These are phyloP conservation scores for Cyphomyrus plagiostoma DNA, from an alignment of 2,113 vertebrate species.

Conservation along the genomic window DNA sequence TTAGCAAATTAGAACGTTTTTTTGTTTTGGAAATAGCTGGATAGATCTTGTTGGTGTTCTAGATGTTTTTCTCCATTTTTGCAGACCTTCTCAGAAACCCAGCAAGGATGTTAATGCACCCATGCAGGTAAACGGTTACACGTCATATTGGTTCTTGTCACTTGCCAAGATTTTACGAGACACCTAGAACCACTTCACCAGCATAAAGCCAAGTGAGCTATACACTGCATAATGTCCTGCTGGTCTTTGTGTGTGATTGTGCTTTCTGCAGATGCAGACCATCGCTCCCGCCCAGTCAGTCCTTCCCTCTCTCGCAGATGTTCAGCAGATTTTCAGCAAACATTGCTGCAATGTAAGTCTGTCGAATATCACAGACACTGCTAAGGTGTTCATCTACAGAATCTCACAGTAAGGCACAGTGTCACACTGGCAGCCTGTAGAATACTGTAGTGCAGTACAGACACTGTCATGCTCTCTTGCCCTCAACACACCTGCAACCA, in stretches of 20 bases:
- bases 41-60: background rate
- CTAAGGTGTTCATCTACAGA: background rate
- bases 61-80: background rate
- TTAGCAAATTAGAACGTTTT: background rate
- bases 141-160: background rate
- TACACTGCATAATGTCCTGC: background rate
- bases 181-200: background rate
- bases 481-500: background rate
- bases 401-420: background rate
- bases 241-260: background rate
- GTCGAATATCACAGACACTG: background rate
- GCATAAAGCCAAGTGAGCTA: background rate
- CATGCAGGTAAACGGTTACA: background rate
- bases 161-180: background rate
- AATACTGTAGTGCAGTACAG: background rate
- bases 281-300: constrained; percentile 36
- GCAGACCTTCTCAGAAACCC: constrained; percentile 13
- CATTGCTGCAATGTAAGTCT: constrained; percentile 51
- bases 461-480: background rate
- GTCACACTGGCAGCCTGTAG: background rate
- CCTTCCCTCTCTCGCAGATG: constrained; percentile 40
- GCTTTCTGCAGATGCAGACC: constrained; percentile 29
- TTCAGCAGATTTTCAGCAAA: constrained; percentile 45
- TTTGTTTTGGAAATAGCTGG: background rate
- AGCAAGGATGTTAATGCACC: background rate